Evolutionary conservation across 2,888 invertebrate genomes (phyloP), one percentile per base, ranked within the genome.

Genomic region (Mythimna impura): DNA sequence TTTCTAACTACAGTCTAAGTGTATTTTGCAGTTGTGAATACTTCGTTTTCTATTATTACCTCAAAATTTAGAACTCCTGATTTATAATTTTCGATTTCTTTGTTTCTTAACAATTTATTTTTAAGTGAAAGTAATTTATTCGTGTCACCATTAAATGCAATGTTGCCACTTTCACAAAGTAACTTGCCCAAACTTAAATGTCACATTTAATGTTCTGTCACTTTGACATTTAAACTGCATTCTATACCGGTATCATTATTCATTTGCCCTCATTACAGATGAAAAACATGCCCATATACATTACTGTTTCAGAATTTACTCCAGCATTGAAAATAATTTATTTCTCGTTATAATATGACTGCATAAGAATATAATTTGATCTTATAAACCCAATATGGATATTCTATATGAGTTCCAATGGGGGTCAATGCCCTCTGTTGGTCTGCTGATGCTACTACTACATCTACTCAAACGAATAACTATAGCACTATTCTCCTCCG

Each of bases 151-250:
- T 47, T 34, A 80, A 67, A 76, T 80, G 70, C 14, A 36, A 69
- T 60, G 7, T 54, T n/a, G 43, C 50, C 54, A 82, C 82, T 84
- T 81, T 82, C 81, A 58, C 72, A 34, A 54, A 62, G 40, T 57
- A 40, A 40, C 36, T 47, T 80, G 62, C 71, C 78, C 65, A 66
- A 81, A 72, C 73, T 25, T 57, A 34, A 64, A 70, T 60, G 83
- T 66, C 58, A 67, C 69, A 58, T 65, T 79, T 65, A 66, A 82
- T 57, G 20, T 68, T 58, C 36, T 79, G 30, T 65, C 25, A 54
- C 47, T 62, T 70, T 80, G 74, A 83, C 83, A 80, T 81, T 81
- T 81, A 66, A 52, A 75, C 83, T 65, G 62, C 79, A 74, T 83
- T 80, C 61, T 80, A 34, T 65, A 79, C 58, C 10, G 22, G 52